These are phyloP conservation scores for Sminthopsis crassicaudata DNA, from an alignment of 2,113 vertebrate species.

Conservation along the genomic window DNA sequence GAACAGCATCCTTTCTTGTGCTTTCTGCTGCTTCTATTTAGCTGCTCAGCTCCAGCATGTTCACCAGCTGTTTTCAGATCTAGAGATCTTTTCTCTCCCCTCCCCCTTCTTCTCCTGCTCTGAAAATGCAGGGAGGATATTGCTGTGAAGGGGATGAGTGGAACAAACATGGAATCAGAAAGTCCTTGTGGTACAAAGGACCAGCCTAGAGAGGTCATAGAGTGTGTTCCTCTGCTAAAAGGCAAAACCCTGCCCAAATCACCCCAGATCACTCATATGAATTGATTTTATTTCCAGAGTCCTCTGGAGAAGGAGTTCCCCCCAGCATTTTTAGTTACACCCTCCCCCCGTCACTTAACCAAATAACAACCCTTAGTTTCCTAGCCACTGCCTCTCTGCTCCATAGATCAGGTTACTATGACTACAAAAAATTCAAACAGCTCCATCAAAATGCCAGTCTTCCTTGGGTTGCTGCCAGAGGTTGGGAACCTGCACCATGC, in stretches of 20 bases:
- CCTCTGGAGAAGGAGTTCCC: background rate
- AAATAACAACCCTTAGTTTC: background rate
- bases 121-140: background rate
- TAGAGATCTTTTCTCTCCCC: background rate
- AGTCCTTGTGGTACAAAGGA: background rate
- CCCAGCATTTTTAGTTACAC: background rate
- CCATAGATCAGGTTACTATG: conserved; percentile 54
- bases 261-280: background rate
- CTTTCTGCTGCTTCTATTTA: background rate
- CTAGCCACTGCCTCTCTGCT: background rate
- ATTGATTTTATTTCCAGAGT: background rate
- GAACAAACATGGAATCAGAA: background rate
- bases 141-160: background rate
- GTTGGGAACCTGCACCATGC: conserved; percentile 10
- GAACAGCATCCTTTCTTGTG: background rate
- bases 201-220: background rate
- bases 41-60: background rate
- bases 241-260: background rate
- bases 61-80: background rate
- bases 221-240: background rate
- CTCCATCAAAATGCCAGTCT: conserved; percentile 10
- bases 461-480: conserved; percentile 2
- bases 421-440: background rate
- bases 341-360: rapidly evolving
- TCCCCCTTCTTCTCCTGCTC: background rate